These are phyloP conservation scores for Baryphthengus martii DNA, from an alignment of 2,113 vertebrate genomes.

Conservation along the genomic window DNA sequence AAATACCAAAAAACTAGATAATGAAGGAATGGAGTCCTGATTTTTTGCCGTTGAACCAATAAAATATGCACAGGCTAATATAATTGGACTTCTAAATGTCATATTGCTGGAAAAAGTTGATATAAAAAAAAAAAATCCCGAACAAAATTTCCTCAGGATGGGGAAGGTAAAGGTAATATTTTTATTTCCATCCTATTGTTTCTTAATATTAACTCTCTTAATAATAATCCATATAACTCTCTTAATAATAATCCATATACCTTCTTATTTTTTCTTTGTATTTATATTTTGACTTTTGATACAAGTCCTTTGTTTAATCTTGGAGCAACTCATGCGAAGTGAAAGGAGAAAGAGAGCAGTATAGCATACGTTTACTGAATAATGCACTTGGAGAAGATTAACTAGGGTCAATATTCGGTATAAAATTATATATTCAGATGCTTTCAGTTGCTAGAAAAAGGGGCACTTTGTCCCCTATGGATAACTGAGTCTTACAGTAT, in stretches of 20 bases:
- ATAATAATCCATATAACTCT: neutral
- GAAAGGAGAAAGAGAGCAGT: neutral
- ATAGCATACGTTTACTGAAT: neutral
- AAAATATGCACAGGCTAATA: neutral
- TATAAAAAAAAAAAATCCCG: neutral
- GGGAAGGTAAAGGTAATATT: neutral
- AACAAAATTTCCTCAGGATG: neutral
- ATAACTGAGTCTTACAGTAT: neutral
- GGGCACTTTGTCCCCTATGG: accelerated
- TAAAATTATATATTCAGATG: neutral
- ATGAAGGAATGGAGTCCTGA: neutral
- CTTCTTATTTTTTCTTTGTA: neutral
- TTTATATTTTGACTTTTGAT: neutral
- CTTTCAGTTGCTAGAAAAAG: neutral
- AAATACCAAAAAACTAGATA: neutral
- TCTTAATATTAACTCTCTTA: neutral
- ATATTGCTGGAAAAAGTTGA: neutral
- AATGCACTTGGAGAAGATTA: neutral
- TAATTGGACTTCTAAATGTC: neutral
- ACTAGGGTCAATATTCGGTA: neutral
- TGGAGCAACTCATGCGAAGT: neutral
- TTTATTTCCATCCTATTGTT: neutral
- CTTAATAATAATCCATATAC: neutral
- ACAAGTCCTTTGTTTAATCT: neutral
- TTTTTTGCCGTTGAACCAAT: neutral